Conservation (phyloP, 2,113 vertebrate species). For the Leuciscus idus region DNA sequence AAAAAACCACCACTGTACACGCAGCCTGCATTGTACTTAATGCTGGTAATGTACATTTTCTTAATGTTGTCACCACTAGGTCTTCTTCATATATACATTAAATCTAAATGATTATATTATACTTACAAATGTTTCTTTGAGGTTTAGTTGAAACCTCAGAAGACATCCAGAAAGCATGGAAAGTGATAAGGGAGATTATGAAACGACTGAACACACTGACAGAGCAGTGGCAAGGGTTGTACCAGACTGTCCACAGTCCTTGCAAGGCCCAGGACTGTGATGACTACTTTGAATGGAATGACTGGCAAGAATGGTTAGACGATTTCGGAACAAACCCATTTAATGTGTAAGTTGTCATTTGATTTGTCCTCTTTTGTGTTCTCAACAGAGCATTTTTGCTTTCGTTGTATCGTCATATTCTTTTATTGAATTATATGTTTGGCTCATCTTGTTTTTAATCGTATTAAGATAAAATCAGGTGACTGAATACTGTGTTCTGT, state of each 20-base stretch:
- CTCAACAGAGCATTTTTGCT: background rate
- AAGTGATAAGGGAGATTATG: constrained; percentile 66
- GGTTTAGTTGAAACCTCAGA: constrained; percentile 10
- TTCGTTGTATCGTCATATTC: background rate
- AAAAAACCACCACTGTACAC: too few relatives aligned
- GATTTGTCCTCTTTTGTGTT: background rate
- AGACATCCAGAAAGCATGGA: constrained; percentile 69
- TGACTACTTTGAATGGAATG: constrained; percentile 65
- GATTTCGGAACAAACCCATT: constrained; percentile 34
- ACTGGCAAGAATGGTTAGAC: constrained; percentile 67
- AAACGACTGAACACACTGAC: constrained; percentile 59
- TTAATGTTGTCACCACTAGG: too few relatives aligned
- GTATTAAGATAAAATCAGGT: background rate
- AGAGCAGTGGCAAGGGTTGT: constrained; percentile 72
- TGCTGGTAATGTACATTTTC: too few relatives aligned
- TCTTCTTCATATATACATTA: background rate
- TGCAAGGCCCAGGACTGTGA: constrained; percentile 62
- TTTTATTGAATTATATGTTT: background rate
- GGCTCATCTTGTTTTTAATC: background rate
- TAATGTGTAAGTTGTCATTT: background rate
- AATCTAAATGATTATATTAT: background rate
- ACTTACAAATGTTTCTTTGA: background rate
- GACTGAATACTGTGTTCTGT: background rate
- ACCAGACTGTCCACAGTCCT: constrained; percentile 58
- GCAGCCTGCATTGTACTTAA: too few relatives aligned